A percentile compares a stretch with the other conserved stretches of the same genome.
These are phyloP conservation scores for Craseonycteris thonglongyai DNA, from an alignment of 2,113 vertebrate genomes.

Conservation along the genomic window DNA sequence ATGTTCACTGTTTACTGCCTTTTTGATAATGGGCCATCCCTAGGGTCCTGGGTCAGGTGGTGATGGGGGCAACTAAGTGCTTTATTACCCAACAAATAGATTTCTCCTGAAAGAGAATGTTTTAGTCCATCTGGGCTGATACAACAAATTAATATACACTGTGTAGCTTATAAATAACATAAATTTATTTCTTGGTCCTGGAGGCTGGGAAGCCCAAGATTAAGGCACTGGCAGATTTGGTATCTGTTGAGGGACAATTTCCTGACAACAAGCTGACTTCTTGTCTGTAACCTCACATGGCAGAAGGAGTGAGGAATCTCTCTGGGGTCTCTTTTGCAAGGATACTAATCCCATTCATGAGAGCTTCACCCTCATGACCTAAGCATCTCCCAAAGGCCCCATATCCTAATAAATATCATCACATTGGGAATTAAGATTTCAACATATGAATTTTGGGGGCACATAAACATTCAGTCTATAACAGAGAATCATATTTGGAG, in stretches of 20 bases:
- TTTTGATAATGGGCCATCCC: constrained; percentile 10
- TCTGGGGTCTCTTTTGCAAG: background rate
- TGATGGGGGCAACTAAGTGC: background rate
- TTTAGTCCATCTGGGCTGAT: background rate
- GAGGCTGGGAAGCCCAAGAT: background rate
- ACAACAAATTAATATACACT: background rate
- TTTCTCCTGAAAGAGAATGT: constrained; percentile 37
- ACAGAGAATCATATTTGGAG: constrained; percentile 48
- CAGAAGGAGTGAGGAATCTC: background rate
- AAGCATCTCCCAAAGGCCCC: background rate
- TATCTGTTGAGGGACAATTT: background rate
- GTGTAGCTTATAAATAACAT: background rate
- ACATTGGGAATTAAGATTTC: background rate
- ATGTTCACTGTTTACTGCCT: background rate
- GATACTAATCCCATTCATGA: background rate
- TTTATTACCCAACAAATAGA: constrained; percentile 18
- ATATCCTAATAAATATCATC: background rate
- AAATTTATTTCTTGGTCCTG: background rate
- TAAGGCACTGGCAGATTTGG: background rate
- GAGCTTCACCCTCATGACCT: background rate
- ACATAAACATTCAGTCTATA: background rate
- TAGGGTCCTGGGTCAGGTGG: background rate
- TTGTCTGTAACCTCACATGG: background rate
- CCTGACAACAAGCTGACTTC: background rate
- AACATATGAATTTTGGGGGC: background rate